A percentile compares a stretch with the other conserved stretches of the same genome.
These are phyloP conservation scores for Sylvilagus floridanus DNA, from an alignment of 2,797 vertebrate genomes.

Conservation along the genomic window DNA sequence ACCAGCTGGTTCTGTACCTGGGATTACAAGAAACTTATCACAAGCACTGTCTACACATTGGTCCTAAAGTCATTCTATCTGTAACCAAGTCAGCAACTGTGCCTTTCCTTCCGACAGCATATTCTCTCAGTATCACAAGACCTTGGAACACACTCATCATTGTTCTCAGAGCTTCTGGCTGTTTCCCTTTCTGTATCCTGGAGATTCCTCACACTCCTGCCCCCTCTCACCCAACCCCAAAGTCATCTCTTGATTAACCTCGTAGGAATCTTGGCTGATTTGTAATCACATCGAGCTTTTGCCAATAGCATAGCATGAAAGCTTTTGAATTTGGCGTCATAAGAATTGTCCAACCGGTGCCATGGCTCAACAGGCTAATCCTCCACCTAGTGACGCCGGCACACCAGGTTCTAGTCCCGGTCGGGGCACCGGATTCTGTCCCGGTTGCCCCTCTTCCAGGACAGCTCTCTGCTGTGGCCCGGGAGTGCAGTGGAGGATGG, in stretches of 20 bases:
- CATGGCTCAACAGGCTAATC: too few species aligned
- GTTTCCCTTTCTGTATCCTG: not conserved
- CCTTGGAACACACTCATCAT: slow-evolving; percentile 42
- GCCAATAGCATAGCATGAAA: not conserved
- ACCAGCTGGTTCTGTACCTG: not conserved
- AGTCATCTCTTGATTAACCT: not conserved
- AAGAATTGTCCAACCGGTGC: not conserved
- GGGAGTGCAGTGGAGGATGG: too few species aligned
- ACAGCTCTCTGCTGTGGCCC: too few species aligned
- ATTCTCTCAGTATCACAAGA: not conserved
- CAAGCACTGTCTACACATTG: not conserved
- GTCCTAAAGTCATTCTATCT: not conserved
- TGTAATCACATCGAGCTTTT: slow-evolving; percentile 7
- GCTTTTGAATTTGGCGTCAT: not conserved
- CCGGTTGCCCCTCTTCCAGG: too few species aligned
- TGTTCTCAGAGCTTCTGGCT: not conserved
- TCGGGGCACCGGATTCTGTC: too few species aligned
- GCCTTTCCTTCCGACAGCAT: slow-evolving; percentile 3
- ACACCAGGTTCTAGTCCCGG: too few species aligned
- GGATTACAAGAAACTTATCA: not conserved
- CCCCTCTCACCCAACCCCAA: accelerated
- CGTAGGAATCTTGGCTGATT: not conserved
- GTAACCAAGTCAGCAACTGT: not conserved
- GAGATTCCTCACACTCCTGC: slow-evolving; percentile 4
- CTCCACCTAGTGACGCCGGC: too few species aligned